Percentiles rank a stretch among this genome's conserved stretches.
Evolutionary conservation across 2,113 vertebrate species (phyloP).

Genomic region (Petrocephalus zakoni): DNA sequence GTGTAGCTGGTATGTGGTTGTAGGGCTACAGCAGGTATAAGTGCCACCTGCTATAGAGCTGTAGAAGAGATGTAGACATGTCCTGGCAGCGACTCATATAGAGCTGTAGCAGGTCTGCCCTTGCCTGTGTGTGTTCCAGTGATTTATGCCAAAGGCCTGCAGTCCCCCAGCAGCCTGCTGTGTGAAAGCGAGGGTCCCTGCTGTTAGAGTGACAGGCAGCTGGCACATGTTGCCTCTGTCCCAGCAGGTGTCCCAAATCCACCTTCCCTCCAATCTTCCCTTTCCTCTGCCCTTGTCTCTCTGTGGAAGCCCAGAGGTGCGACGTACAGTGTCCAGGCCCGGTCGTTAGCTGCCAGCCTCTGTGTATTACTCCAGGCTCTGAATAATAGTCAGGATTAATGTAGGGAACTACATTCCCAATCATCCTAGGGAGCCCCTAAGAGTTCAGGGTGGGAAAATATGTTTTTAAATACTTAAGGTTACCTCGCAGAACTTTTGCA

Average conservation of each 20-base stretch:
- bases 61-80: not conserved
- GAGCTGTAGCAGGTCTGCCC: conserved; percentile 3
- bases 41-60: not conserved
- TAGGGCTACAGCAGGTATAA: not conserved
- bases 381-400: not conserved
- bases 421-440: too few species aligned
- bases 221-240: conserved; percentile 55
- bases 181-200: conserved; percentile 65
- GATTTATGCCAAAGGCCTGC: conserved; percentile 71
- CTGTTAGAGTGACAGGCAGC: conserved; percentile 68
- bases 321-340: not conserved
- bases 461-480: too few species aligned
- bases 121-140: conserved; percentile 61
- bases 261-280: conserved; percentile 36
- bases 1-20: conserved; percentile 1
- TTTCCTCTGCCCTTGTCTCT: conserved; percentile 26
- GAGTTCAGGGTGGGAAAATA: too few species aligned
- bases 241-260: conserved; percentile 59
- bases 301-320: not conserved
- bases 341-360: not conserved
- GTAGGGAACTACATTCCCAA: not conserved
- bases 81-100: not conserved
- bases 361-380: not conserved
- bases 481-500: too few species aligned
- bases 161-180: conserved; percentile 48